Evolutionary conservation across 2,888 invertebrate genomes (phyloP).

Genomic region (Formica aserva): DNA sequence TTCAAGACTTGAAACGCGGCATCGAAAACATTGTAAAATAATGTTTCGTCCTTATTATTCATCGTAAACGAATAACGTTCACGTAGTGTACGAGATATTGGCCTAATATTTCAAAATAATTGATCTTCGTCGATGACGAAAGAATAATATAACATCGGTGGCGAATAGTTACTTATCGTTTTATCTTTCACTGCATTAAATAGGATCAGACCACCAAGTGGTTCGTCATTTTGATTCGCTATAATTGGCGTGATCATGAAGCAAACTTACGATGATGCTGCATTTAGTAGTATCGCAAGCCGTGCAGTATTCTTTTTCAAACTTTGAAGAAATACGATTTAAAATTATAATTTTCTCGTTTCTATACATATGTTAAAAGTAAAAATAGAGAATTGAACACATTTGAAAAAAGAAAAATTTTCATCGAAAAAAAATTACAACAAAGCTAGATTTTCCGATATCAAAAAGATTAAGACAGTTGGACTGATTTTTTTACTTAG

Average conservation of each 20-base stretch:
- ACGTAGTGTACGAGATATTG: not conserved
- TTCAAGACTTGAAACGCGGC: not conserved
- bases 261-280: not conserved
- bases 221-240: conserved; percentile 21
- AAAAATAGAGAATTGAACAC: not conserved
- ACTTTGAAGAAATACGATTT: not conserved
- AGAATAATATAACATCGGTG: not conserved
- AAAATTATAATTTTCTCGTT: not conserved
- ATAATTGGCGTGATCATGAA: not conserved
- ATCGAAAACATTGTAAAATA: conserved; percentile 29
- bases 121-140: not conserved
- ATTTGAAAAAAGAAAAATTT: not conserved
- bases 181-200: not conserved
- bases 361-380: not conserved
- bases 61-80: not conserved
- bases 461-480: not conserved
- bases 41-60: conserved; percentile 30
- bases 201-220: not conserved
- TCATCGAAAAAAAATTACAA: not conserved
- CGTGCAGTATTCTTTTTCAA: not conserved
- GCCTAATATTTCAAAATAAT: conserved; percentile 16
- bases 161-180: not conserved
- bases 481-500: not conserved
- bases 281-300: not conserved
- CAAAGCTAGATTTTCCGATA: not conserved